These are phyloP conservation scores for Mohoua ochrocephala DNA, from an alignment of 2,113 vertebrate genomes.

Conservation along the genomic window DNA sequence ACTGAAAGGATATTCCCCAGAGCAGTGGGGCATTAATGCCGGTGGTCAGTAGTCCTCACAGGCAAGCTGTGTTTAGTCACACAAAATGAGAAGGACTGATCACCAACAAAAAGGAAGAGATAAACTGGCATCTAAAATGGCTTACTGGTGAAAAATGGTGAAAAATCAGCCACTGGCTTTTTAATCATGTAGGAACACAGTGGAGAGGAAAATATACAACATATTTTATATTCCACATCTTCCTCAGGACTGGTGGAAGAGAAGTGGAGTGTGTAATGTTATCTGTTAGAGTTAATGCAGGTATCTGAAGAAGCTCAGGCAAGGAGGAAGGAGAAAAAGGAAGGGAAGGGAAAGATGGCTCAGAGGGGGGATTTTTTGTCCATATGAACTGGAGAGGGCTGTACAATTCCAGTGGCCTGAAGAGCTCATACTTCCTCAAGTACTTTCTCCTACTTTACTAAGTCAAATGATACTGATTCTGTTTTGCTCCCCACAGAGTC, in stretches of 20 bases:
- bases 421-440: background rate
- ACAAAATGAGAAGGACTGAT: background rate
- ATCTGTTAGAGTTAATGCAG: background rate
- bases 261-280: background rate
- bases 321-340: background rate
- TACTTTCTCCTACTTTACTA: background rate
- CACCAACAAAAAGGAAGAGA: background rate
- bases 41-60: background rate
- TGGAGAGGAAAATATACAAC: background rate
- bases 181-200: background rate
- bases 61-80: background rate
- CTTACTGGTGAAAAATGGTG: too few relatives aligned
- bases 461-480: background rate
- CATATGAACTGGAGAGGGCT: background rate
- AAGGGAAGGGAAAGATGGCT: background rate
- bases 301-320: background rate
- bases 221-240: background rate
- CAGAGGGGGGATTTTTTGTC: accelerated
- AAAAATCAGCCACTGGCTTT: background rate
- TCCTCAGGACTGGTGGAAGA: background rate
- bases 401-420: background rate
- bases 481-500: background rate
- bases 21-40: background rate
- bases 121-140: background rate
- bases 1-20: background rate